Evolutionary conservation across 92 coral and sea anemone genomes (phyloP).

Genomic region (Muricea muricata): DNA sequence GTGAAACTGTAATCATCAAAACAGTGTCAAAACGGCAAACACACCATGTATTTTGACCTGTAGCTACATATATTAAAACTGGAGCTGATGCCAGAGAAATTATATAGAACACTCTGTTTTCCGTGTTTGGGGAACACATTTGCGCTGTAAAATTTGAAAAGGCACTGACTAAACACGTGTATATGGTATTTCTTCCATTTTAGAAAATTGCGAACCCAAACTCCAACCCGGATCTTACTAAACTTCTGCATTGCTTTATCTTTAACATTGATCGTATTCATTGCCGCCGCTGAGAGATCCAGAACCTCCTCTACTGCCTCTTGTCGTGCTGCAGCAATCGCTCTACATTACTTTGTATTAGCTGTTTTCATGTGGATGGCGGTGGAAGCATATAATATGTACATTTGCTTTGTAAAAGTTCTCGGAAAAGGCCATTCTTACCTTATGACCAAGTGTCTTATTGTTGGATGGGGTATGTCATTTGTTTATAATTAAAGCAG

Average conservation of each 20-base stretch:
- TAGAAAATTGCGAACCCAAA: not conserved
- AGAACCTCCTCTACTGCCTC: not conserved
- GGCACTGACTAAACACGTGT: too few relatives aligned
- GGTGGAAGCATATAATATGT: slow-evolving; percentile 3
- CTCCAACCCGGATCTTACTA: slow-evolving; percentile 1
- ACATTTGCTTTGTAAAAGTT: not conserved
- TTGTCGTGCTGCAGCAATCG: slow-evolving; percentile 15
- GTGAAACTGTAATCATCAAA: too few relatives aligned
- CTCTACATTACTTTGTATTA: slow-evolving; percentile 11
- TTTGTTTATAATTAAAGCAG: too few relatives aligned
- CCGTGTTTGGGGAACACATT: too few relatives aligned
- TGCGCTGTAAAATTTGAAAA: too few relatives aligned
- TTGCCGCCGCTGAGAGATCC: slow-evolving; percentile 12
- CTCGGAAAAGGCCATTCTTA: not conserved
- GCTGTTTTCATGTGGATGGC: slow-evolving; percentile 33
- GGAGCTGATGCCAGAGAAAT: too few relatives aligned
- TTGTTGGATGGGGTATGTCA: slow-evolving; percentile 14
- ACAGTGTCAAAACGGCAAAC: too few relatives aligned
- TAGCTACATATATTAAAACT: too few relatives aligned
- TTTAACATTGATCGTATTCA: not conserved
- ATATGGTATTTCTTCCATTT: not conserved
- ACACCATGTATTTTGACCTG: too few relatives aligned
- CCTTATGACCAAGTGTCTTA: not conserved
- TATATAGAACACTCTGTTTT: too few relatives aligned
- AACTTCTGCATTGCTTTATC: slow-evolving; percentile 14